Evolutionary conservation across 2,113 vertebrate species (phyloP).

Genomic region (Aythya baeri): DNA sequence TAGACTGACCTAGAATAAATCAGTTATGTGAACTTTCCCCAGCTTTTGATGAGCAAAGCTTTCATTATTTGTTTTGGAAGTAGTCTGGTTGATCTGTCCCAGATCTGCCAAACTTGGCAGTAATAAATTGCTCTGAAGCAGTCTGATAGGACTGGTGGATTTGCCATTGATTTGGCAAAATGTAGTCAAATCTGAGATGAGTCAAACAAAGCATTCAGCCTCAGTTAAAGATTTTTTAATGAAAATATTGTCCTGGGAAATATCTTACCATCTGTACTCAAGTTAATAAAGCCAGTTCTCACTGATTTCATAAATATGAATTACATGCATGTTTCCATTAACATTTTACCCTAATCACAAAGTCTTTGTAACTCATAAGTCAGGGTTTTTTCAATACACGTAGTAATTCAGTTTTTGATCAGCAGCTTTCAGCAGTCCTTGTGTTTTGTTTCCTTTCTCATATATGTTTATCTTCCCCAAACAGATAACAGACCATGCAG

Average conservation of each 20-base stretch:
- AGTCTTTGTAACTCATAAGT: neutral
- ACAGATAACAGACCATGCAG: neutral
- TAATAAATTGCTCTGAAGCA: conserved; percentile 11
- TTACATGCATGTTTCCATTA: neutral
- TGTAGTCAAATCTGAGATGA: conserved; percentile 15
- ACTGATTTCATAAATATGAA: conserved; percentile 8
- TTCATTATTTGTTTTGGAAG: neutral
- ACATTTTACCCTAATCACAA: neutral
- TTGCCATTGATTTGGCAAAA: conserved; percentile 42
- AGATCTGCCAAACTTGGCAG: neutral
- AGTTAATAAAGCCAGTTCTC: neutral
- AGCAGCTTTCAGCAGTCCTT: neutral
- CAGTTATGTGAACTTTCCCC: neutral
- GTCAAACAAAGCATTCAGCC: conserved; percentile 28
- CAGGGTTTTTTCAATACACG: neutral
- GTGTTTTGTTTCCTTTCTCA: neutral
- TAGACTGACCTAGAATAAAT: neutral
- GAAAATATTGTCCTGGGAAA: conserved; percentile 25
- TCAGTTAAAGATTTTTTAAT: neutral
- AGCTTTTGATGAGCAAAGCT: neutral
- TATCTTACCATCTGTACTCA: conserved; percentile 1
- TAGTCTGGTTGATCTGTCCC: fast-evolving
- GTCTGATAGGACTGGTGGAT: neutral
- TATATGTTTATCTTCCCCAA: neutral
- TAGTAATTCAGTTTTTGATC: neutral